These are phyloP conservation scores for Eulithis testata DNA, from an alignment of 2,888 invertebrate species.

Conservation along the genomic window DNA sequence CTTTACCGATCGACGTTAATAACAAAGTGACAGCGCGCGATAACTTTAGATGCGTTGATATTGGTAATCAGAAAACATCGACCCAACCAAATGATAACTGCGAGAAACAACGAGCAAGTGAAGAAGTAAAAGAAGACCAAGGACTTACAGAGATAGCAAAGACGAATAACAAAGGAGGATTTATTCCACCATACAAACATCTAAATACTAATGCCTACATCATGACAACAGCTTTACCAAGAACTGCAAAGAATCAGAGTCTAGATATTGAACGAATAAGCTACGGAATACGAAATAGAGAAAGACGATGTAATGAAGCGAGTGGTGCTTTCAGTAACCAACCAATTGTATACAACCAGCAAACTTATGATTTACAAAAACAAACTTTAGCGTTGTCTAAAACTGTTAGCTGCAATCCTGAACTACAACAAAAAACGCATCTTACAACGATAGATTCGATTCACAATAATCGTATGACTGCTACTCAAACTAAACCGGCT, in stretches of 20 bases:
- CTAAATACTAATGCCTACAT: neutral
- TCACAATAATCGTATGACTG: neutral
- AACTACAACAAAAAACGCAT: neutral
- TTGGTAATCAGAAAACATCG: neutral
- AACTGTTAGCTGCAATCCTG: neutral
- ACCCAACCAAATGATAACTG: conserved; percentile 7
- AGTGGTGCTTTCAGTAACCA: conserved; percentile 1
- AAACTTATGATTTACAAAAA: neutral
- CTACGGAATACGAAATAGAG: neutral
- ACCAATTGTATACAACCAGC: neutral
- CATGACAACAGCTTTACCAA: neutral
- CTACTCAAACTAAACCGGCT: neutral
- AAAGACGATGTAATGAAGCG: neutral
- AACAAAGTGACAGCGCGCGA: neutral
- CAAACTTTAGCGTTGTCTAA: neutral
- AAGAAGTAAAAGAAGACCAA: conserved; percentile 11
- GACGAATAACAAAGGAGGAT: conserved; percentile 8
- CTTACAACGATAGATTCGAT: neutral
- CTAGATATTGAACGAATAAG: conserved; percentile 7
- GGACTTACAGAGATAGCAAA: neutral
- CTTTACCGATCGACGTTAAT: conserved; percentile 4
- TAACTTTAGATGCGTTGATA: neutral
- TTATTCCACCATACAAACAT: conserved; percentile 20
- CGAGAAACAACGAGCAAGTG: neutral
- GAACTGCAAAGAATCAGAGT: neutral